Percentiles rank a stretch among this genome's conserved stretches.
phyloP scores from a whole-genome alignment of 1,140 invertebrate species.

The Megathymus violae region DNA sequence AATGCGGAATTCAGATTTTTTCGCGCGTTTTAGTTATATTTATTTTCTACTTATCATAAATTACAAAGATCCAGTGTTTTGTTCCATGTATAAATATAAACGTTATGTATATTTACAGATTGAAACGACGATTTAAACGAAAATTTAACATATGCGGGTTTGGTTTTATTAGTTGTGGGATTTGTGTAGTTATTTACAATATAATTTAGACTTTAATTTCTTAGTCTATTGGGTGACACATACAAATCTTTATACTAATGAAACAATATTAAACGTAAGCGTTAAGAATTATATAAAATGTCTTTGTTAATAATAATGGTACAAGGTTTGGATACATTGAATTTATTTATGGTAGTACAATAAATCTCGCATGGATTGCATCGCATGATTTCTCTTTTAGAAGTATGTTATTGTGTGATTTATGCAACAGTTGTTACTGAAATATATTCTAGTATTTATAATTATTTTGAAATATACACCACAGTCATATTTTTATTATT shows the following conservation, averaged over 20 bases:
- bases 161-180: conserved; percentile 15
- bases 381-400: conserved; percentile 70
- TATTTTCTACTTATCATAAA: conserved; percentile 10
- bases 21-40: not conserved
- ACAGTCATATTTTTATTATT: conserved; percentile 27
- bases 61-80: conserved; percentile 35
- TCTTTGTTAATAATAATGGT: conserved; percentile 52
- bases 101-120: conserved; percentile 55
- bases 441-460: conserved; percentile 28
- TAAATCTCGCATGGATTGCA: conserved; percentile 67
- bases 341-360: conserved; percentile 45
- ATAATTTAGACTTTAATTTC: conserved; percentile 41
- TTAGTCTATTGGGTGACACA: conserved; percentile 30
- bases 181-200: conserved; percentile 41
- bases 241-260: conserved; percentile 42
- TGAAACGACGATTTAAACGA: conserved; percentile 42
- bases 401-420: conserved; percentile 64
- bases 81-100: conserved; percentile 37
- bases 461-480: conserved; percentile 28
- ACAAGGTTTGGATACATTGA: conserved; percentile 60
- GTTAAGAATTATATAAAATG: conserved; percentile 45
- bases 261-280: conserved; percentile 63
- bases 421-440: conserved; percentile 41
- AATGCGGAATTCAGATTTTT: too few relatives aligned
- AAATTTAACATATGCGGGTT: conserved; percentile 31